A percentile compares a stretch with the other conserved stretches of the same genome.
phyloP scores from a whole-genome alignment of 2,888 invertebrate species.

The Tetanocera ferruginea region DNA sequence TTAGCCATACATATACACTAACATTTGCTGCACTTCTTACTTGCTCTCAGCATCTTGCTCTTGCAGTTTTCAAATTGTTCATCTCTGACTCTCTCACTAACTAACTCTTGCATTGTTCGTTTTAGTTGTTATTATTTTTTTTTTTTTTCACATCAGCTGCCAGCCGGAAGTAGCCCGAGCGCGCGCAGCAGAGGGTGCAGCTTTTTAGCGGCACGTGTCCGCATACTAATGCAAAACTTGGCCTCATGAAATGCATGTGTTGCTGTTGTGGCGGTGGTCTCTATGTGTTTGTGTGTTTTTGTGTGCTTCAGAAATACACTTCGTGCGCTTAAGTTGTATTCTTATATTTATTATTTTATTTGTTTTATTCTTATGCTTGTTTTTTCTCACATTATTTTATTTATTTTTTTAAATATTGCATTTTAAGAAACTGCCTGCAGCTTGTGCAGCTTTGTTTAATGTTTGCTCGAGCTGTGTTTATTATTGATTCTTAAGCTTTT shows the following conservation, averaged over 20 bases:
- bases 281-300: constrained; percentile 18
- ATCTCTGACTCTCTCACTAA: constrained; percentile 38
- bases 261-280: constrained; percentile 43
- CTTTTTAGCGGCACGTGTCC: constrained; percentile 60
- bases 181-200: background rate
- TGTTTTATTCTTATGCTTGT: background rate
- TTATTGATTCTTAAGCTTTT: background rate
- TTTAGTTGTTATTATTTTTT: no score
- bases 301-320: background rate
- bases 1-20: no score
- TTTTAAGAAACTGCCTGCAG: background rate
- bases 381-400: background rate
- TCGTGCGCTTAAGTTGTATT: background rate
- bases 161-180: constrained; percentile 33
- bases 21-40: background rate
- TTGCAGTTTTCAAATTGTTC: background rate
- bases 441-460: background rate
- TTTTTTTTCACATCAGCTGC: background rate
- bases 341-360: background rate
- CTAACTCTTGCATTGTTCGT: background rate
- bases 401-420: background rate
- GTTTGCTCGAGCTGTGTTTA: background rate
- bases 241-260: constrained; percentile 44
- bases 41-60: constrained; percentile 12
- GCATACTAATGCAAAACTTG: constrained; percentile 58